Conservation (phyloP, 2,113 vertebrate genomes). For the Saguinus midas region DNA sequence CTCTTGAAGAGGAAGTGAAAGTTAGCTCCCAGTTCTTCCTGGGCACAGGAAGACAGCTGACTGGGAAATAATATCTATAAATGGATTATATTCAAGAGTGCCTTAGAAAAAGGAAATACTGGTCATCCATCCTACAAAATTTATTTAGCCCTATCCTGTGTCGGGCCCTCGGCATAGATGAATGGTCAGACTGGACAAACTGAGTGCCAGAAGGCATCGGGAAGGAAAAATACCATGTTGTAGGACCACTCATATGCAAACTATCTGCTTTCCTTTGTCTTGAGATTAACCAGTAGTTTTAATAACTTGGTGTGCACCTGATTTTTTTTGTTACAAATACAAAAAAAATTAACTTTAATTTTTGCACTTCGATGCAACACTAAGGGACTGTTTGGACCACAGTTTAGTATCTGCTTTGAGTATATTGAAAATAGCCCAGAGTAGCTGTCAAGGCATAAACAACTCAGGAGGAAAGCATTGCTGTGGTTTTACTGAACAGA, state of each 20-base stretch:
- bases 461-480: constrained; percentile 45
- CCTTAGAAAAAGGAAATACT: background rate
- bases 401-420: background rate
- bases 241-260: background rate
- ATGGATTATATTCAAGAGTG: background rate
- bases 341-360: constrained; percentile 24
- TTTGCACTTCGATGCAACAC: background rate
- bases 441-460: constrained; percentile 68
- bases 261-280: background rate
- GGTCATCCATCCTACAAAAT: background rate
- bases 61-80: background rate
- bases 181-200: background rate
- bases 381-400: background rate
- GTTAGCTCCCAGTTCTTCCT: background rate
- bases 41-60: background rate
- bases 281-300: background rate
- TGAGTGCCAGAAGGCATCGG: background rate
- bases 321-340: constrained; percentile 28
- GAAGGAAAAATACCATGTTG: background rate
- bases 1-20: background rate
- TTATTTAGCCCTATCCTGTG: background rate
- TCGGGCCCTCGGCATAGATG: background rate
- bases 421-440: constrained; percentile 60
- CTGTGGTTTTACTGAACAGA: constrained; percentile 75
- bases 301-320: background rate